These are phyloP conservation scores for Gonioctena quinquepunctata DNA, from an alignment of 1,140 invertebrate genomes.

Conservation along the genomic window DNA sequence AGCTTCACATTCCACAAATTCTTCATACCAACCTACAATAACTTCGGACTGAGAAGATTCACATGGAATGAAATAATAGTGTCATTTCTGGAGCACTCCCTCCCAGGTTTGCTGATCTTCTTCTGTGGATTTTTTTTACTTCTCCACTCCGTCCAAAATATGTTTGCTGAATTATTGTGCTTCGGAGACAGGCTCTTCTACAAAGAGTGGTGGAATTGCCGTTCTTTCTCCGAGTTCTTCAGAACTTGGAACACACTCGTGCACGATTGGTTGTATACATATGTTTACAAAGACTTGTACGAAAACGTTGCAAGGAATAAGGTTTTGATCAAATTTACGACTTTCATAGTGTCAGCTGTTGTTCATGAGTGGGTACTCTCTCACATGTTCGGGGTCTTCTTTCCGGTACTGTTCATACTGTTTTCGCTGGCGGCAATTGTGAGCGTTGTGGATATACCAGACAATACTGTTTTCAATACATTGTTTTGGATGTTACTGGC, in stretches of 20 bases:
- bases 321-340: conserved; percentile 59
- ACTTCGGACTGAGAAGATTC: conserved; percentile 64
- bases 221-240: conserved; percentile 80
- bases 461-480: conserved; percentile 69
- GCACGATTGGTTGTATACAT: conserved; percentile 91
- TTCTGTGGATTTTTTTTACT: conserved; percentile 83
- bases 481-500: conserved; percentile 81
- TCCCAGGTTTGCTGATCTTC: conserved; percentile 75
- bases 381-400: conserved; percentile 81
- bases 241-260: conserved; percentile 94
- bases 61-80: conserved; percentile 28
- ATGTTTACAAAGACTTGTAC: conserved; percentile 85
- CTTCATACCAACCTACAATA: conserved; percentile 69
- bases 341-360: conserved; percentile 59
- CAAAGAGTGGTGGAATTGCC: conserved; percentile 94
- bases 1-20: conserved; percentile 80
- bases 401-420: conserved; percentile 78
- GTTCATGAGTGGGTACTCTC: conserved; percentile 77
- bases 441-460: conserved; percentile 59
- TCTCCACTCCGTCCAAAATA: conserved; percentile 87
- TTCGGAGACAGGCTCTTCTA: conserved; percentile 89
- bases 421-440: conserved; percentile 67
- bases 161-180: conserved; percentile 81
- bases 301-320: conserved; percentile 28
- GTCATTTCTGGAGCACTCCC: conserved; percentile 68